Base-by-base conservation (phyloP, 2,888 invertebrate genomes). In the Dasypolia templi region DNA sequence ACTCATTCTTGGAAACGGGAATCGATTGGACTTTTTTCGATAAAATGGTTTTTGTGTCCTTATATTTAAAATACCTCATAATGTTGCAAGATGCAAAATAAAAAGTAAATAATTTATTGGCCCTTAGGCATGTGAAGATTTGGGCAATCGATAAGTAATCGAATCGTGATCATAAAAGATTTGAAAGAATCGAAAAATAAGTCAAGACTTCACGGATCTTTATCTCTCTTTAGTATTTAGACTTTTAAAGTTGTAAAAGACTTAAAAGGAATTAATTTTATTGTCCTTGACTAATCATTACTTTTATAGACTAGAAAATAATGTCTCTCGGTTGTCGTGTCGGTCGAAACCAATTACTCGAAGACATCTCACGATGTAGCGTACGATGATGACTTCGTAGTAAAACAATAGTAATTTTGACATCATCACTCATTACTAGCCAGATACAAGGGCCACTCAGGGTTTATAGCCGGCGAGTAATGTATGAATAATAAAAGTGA, bases 401-500 rank as follows among this genome's bases (percentile, higher is more conserved):
- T 73, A 78, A 83, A 74, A 76, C 62, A 68, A 61, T 76, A 63
- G 68, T 65, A 59, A 72, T 59, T 75, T 76, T 61, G 26, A 55
- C 53, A 71, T 78, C 73, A 81, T 80, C 56, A 68, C 55, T 77
- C 71, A 65, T 85, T 72, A 74, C 82, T 68, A 70, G 67, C 64
- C 17, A 22, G 35, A 55, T 72, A 79, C 72, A 70, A 72, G 42
- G 46, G 26, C 63, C 72, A 69, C 69, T 82, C 68, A 62, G 53
- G 44, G 61, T 84, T 84, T 76, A 84, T 78, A 59, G 74, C 72
- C 58, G 12, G 9, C 53, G n/a, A 59, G 46, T 29, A 80, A 78
- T 76, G 72, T 67, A 82, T 79, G 71, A 68, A 75, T 76, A 75
- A 72, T 79, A 73, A 78, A 84, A 63, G 65, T 63, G 77, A 68